phyloP scores from a whole-genome alignment of 2,113 vertebrate species.

The Suricata suricatta region DNA sequence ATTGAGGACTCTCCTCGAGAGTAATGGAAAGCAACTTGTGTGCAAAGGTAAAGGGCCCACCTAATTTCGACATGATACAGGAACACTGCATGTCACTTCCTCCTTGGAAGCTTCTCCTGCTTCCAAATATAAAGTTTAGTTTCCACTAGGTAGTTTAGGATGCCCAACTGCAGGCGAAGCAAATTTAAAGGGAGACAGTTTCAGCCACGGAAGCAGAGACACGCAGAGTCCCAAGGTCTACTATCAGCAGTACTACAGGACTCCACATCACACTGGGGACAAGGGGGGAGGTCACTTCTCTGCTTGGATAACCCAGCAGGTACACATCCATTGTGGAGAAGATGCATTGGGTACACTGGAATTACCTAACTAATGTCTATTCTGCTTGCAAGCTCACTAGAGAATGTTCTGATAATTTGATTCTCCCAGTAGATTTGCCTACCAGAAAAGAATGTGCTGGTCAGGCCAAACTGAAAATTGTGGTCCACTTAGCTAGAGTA shows the following conservation, averaged over 20 bases:
- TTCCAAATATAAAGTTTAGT: background rate
- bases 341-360: background rate
- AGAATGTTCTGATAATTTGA: background rate
- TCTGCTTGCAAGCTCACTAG: background rate
- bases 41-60: background rate
- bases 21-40: background rate
- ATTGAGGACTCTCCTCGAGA: background rate
- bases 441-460: background rate
- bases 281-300: background rate
- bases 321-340: background rate
- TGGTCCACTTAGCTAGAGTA: background rate
- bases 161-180: background rate
- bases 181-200: background rate
- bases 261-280: background rate
- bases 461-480: background rate
- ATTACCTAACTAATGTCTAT: background rate
- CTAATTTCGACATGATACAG: background rate
- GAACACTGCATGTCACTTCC: background rate
- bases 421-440: background rate
- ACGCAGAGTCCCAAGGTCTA: background rate
- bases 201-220: background rate
- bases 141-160: background rate
- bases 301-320: background rate
- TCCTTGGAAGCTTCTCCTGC: background rate
- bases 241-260: background rate